phyloP scores from a whole-genome alignment of 2,113 vertebrate genomes.

The Semicossyphus pulcher region DNA sequence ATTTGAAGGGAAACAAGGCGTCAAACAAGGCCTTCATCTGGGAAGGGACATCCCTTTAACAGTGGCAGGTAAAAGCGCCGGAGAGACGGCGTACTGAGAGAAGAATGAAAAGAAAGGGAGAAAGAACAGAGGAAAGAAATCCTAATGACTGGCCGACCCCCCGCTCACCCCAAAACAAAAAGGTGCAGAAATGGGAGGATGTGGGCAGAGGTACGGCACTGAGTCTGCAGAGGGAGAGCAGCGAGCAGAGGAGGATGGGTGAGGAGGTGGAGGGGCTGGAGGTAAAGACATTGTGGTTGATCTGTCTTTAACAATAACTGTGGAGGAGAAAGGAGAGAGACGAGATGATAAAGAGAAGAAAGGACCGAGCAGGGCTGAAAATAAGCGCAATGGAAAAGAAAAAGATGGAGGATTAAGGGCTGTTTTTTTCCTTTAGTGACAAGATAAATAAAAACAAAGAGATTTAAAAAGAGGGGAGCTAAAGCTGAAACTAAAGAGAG shows the following conservation, averaged over 20 bases:
- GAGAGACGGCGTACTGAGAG: conserved; percentile 16
- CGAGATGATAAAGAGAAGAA: conserved; percentile 34
- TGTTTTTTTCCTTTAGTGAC: neutral
- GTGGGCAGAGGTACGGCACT: conserved; percentile 50
- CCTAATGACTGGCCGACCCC: conserved; percentile 62
- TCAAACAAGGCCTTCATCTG: conserved; percentile 52
- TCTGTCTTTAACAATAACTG: conserved; percentile 49
- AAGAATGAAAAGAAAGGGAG: conserved; percentile 39
- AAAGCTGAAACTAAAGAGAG: neutral
- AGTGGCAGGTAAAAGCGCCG: conserved; percentile 54
- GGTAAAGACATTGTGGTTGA: conserved; percentile 22
- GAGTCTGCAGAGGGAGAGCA: conserved; percentile 19
- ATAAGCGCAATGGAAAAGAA: neutral
- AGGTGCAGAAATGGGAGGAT: conserved; percentile 49
- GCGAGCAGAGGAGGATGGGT: conserved; percentile 20
- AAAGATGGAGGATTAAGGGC: neutral
- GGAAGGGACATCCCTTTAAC: conserved; percentile 33
- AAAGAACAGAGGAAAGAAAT: conserved; percentile 57
- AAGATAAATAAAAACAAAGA: neutral
- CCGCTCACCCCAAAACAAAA: conserved; percentile 49
- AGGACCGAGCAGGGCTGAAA: neutral
- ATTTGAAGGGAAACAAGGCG: conserved; percentile 45
- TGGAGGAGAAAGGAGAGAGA: conserved; percentile 26
- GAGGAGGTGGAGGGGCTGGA: conserved; percentile 35
- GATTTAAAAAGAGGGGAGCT: neutral